Base-by-base conservation (phyloP, 2,797 vertebrate genomes). In the Falco naumanni region DNA sequence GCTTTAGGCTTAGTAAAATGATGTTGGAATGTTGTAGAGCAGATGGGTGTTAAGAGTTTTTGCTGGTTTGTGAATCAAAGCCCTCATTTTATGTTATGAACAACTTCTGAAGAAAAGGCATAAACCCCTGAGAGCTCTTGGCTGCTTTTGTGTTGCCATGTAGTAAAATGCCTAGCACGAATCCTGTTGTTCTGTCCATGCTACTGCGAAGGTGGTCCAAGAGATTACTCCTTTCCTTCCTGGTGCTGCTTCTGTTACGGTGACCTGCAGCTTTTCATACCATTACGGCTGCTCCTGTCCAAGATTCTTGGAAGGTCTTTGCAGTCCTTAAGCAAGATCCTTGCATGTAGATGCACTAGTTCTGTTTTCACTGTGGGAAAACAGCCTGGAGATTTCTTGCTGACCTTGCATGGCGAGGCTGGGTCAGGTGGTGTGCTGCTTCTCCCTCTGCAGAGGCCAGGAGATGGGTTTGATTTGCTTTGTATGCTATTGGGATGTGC, bases 291-390 rank as follows among this genome's bases (percentile, higher is more conserved):
- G 22, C 45, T 80, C 59, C 48, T 37, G 22, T 34, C 76, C n/a
- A 29, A 60, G 39, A 28, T 81, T 81, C 45, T 54, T 29, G 48
- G 26, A 93, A 70, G 69, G n/a, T 47, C 66, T 31, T 26, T 64
- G n/a, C 22, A 29, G 41, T 48, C 47, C n/a, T 43, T 43, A 43
- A 43, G 13, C 9, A 19, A 70, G n/a, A 50, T 80, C 51, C 15
- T 39, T 1, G 1, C 6, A 4, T 0, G 4, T 60, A 43, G 26
- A n/a, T 34, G 4, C 17, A 3, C 21, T 37, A 2, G 15, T 24
- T 50, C 24, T 7, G 3, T 65, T 65, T 80, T 54, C 33, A 53
- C 29, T 15, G 3, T 18, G 66, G 51, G 22, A 48, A n/a, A 64
- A 7, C 1, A 54, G 20, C 28, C 20, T n/a, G 68, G 41, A 45